Evolutionary conservation across 2,113 vertebrate genomes (phyloP), one percentile per base, ranked within the genome.

Genomic region (Engraulis encrasicolus): DNA sequence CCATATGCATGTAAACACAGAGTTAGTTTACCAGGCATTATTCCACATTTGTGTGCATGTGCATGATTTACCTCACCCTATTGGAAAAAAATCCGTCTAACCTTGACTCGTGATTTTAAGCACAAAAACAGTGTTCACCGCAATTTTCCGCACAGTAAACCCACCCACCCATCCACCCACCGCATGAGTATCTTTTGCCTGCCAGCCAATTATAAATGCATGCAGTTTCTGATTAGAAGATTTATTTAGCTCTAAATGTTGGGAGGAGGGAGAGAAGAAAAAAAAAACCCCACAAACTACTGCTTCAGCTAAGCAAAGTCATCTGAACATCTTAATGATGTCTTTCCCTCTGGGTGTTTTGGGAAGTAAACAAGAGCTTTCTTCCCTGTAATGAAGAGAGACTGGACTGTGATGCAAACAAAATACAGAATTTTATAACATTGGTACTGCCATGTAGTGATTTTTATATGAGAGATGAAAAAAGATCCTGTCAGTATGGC

Each of bases 301-400:
- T 27, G n/a, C 66, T 31, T 71, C 23, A 31, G 61, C 27, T 17
- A 15, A 14, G 27, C 27, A 74, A 74, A 74, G 66, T 74, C 66
- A 74, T 74, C 66, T 34, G 66, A 74, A 74, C 66, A 74, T 74
- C 66, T 74, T 74, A 74, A 74, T 74, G 66, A 34, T 74, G 27
- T 14, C 27, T 74, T 14, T 74, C 66, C 66, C 66, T 74, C 27
- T 27, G 66, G 66, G 1, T 74, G 66, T 74, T 74, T 36, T 14
- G 4, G 11, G 66, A 15, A 74, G 66, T 74, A 74, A 74, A 74
- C 66, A 74, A 74, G 66, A 34, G 66, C 27, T 34, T 34, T 36
- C 19, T 34, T n/a, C 66, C 31, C 66, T 15, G 27, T 36, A 74
- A 34, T 74, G 66, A 34, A 15, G 66, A 74, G 66, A 74, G 27